These are phyloP conservation scores for Trogon surrucura DNA, from an alignment of 2,113 vertebrate genomes.

Conservation along the genomic window DNA sequence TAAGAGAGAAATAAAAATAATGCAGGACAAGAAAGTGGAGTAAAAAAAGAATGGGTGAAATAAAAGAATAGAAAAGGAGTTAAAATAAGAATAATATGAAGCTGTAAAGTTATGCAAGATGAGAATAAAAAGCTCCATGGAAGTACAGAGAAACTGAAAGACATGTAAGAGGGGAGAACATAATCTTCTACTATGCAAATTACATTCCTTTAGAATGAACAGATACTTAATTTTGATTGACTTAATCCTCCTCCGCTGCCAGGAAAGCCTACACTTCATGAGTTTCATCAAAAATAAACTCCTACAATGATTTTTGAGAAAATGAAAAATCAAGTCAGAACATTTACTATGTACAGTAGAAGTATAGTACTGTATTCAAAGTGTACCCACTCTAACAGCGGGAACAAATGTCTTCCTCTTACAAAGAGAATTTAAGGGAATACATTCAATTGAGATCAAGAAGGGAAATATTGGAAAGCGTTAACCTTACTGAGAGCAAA, in stretches of 20 bases:
- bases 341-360: neutral
- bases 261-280: slow-evolving; percentile 12
- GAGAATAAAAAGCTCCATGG: neutral
- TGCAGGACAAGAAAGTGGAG: neutral
- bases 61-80: neutral
- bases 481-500: neutral
- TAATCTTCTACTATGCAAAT: slow-evolving; percentile 15
- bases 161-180: neutral
- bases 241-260: slow-evolving; percentile 3
- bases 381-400: neutral
- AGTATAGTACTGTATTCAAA: neutral
- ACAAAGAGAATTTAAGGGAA: neutral
- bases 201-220: slow-evolving; percentile 11
- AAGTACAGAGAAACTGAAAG: neutral
- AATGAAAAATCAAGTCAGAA: slow-evolving; percentile 3
- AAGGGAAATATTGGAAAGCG: neutral
- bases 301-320: neutral
- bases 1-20: neutral
- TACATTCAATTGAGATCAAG: neutral
- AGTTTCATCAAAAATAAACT: slow-evolving; percentile 4
- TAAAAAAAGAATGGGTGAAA: neutral
- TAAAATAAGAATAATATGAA: neutral
- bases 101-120: neutral
- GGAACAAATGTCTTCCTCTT: neutral
- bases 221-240: slow-evolving; percentile 52